Percentiles rank a stretch among this genome's conserved stretches.
These are phyloP conservation scores for Cerastis rubricosa DNA, from an alignment of 2,888 invertebrate species.

Conservation along the genomic window DNA sequence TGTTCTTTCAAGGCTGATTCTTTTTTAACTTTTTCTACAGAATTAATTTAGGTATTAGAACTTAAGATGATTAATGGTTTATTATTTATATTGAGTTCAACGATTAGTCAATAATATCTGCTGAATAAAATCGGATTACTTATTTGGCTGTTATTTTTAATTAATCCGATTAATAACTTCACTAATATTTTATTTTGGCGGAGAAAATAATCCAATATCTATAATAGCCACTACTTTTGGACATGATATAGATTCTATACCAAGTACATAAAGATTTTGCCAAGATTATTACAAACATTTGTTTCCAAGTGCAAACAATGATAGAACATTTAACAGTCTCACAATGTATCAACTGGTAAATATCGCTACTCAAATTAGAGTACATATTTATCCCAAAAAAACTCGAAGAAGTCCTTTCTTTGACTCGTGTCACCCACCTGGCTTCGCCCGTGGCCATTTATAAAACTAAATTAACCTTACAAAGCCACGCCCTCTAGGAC, in stretches of 20 bases:
- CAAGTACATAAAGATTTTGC: too few relatives aligned
- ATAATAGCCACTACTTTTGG: neutral
- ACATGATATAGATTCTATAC: neutral
- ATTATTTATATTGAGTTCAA: neutral
- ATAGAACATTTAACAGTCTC: neutral
- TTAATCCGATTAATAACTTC: neutral
- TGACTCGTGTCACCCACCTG: conserved; percentile 65
- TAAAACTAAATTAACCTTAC: conserved; percentile 62
- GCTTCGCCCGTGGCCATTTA: conserved; percentile 57
- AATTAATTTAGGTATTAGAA: neutral
- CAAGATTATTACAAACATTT: too few relatives aligned
- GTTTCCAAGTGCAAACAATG: neutral
- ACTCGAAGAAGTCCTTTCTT: conserved; percentile 13
- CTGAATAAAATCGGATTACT: neutral
- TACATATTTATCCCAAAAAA: conserved; percentile 24
- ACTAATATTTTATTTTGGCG: neutral
- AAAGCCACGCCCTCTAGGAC: conserved; percentile 56
- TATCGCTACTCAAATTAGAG: neutral
- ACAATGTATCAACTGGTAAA: neutral
- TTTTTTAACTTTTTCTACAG: neutral
- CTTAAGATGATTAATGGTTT: neutral
- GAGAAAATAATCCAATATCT: neutral
- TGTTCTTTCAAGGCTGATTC: neutral
- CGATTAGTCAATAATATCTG: neutral
- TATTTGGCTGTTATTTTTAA: neutral